A percentile compares a stretch with the other conserved stretches of the same genome.
phyloP scores from a whole-genome alignment of 1,140 invertebrate species.

The Diuraphis noxia region DNA sequence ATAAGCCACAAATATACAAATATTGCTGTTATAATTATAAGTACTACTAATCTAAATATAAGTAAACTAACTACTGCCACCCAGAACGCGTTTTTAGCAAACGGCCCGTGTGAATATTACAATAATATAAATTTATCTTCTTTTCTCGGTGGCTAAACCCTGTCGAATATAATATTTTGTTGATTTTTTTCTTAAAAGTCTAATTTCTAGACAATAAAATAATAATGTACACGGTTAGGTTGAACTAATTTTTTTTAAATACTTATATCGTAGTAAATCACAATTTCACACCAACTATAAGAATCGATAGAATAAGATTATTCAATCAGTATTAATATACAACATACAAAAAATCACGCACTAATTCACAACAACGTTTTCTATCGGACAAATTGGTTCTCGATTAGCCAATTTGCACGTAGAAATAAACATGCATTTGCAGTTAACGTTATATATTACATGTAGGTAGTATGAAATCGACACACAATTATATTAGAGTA shows the following conservation, averaged over 20 bases:
- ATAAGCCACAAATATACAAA: neutral
- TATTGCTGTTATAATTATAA: neutral
- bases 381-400: neutral
- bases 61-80: conserved; percentile 23
- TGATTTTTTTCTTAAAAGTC: neutral
- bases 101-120: neutral
- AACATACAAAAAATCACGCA: neutral
- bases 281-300: neutral
- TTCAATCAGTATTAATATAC: neutral
- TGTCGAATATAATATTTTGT: neutral
- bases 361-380: neutral
- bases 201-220: neutral
- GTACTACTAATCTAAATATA: neutral
- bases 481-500: neutral
- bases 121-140: neutral
- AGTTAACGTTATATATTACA: neutral
- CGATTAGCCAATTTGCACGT: neutral
- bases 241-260: neutral
- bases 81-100: neutral
- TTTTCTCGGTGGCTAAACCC: neutral
- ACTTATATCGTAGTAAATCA: neutral
- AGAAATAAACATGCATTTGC: conserved; percentile 15
- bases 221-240: neutral
- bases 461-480: neutral
- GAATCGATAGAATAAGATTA: neutral